A percentile compares a stretch with the other conserved stretches of the same genome.
These are phyloP conservation scores for Labeo rohita DNA, from an alignment of 2,113 vertebrate genomes.

Conservation along the genomic window DNA sequence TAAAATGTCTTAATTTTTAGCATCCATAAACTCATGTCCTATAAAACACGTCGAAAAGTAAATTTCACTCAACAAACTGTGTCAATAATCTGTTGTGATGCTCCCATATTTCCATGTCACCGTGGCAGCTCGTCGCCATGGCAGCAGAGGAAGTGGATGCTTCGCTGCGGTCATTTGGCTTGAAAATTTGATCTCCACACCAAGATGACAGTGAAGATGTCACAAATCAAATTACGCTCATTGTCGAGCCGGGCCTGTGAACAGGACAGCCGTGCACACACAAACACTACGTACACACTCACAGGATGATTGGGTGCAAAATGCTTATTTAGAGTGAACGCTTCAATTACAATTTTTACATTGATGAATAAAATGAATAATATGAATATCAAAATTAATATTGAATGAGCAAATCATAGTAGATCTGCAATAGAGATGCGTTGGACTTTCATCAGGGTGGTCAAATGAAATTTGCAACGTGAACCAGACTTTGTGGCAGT, in stretches of 20 bases:
- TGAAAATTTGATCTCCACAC: slow-evolving; percentile 39
- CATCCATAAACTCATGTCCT: not conserved
- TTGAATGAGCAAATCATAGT: not conserved
- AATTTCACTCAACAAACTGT: slow-evolving; percentile 5
- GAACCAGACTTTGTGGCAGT: not conserved
- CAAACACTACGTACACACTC: not conserved
- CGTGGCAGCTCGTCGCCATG: slow-evolving; percentile 41
- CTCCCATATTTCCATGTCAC: slow-evolving; percentile 14
- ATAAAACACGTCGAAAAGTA: not conserved
- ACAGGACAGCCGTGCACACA: not conserved
- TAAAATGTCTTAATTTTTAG: not conserved
- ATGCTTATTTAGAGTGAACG: not conserved
- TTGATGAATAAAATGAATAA: not conserved
- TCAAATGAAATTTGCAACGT: not conserved
- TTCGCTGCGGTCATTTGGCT: slow-evolving; percentile 32
- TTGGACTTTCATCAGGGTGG: no score
- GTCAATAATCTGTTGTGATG: slow-evolving; percentile 39
- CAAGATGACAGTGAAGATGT: slow-evolving; percentile 25
- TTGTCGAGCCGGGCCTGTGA: not conserved
- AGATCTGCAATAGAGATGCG: no score
- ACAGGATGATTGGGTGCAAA: slow-evolving; percentile 16
- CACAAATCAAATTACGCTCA: slow-evolving; percentile 40
- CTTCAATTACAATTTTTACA: not conserved
- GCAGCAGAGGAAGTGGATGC: slow-evolving; percentile 45
- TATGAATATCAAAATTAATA: not conserved